Percentiles rank a stretch among this genome's conserved stretches.
Conservation (phyloP, 2,113 vertebrate genomes). For the Meleagris gallopavo region DNA sequence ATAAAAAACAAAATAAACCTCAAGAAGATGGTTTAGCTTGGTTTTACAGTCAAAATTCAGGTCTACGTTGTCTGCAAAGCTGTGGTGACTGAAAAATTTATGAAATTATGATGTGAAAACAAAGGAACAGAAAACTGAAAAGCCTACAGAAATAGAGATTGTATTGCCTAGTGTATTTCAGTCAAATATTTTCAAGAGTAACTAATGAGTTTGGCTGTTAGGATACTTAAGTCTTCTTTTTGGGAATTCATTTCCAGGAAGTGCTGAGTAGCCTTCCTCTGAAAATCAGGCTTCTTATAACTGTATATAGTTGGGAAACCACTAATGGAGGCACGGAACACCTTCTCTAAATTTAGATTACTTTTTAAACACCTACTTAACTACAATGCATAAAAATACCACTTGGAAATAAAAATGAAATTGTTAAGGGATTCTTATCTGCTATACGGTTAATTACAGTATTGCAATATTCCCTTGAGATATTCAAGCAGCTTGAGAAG, state of each 20-base stretch:
- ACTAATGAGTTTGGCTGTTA: conserved; percentile 33
- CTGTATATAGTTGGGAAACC: background rate
- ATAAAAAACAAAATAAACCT: background rate
- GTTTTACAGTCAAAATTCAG: background rate
- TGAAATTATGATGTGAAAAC: conserved; percentile 8
- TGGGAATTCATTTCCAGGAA: conserved; percentile 18
- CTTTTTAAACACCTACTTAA: background rate
- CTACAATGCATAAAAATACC: background rate
- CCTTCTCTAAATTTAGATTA: background rate
- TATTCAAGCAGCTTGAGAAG: background rate
- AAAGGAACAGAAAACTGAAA: background rate
- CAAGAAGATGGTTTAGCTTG: background rate
- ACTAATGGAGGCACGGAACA: background rate
- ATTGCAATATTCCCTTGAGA: background rate
- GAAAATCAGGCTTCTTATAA: conserved; percentile 19
- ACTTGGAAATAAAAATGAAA: background rate
- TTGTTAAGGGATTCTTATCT: background rate
- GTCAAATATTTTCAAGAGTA: conserved; percentile 42
- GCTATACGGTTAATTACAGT: background rate
- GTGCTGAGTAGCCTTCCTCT: background rate
- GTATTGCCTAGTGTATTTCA: background rate
- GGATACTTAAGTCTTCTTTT: background rate
- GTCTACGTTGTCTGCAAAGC: background rate
- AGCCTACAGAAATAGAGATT: background rate
- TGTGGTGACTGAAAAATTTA: background rate